Percentiles rank a stretch among this genome's conserved stretches.
Evolutionary conservation across 2,797 vertebrate species (phyloP).

Genomic region (Rousettus madagascariensis): DNA sequence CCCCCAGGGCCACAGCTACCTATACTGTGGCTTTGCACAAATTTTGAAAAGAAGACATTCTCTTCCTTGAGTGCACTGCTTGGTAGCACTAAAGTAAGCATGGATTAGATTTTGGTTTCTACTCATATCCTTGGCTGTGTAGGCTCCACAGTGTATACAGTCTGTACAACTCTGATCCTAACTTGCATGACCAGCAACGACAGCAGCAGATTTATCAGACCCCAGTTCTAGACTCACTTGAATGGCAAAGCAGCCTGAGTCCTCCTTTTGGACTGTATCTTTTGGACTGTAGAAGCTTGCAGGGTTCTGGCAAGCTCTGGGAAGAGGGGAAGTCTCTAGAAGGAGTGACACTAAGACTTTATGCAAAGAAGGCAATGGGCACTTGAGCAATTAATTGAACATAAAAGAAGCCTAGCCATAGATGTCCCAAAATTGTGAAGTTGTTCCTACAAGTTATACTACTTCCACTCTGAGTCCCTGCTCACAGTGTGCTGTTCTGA

Average conservation of each 20-base stretch:
- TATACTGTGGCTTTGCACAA: background rate
- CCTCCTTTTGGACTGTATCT: background rate
- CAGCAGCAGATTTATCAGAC: background rate
- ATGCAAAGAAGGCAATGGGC: background rate
- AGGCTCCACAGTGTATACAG: rapidly evolving
- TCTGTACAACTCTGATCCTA: background rate
- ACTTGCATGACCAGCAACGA: background rate
- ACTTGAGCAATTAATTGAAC: background rate
- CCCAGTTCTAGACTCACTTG: background rate
- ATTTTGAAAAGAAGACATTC: background rate
- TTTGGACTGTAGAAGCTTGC: background rate
- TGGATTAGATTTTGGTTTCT: background rate
- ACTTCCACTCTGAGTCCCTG: background rate
- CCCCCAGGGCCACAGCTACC: background rate
- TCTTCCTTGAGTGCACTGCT: background rate
- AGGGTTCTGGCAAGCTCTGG: background rate
- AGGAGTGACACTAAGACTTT: background rate
- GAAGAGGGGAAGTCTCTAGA: background rate
- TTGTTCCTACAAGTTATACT: background rate
- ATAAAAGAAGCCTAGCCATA: background rate
- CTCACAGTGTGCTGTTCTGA: background rate
- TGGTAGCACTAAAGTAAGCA: background rate
- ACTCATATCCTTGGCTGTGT: background rate
- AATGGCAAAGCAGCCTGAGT: background rate
- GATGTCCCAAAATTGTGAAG: background rate